Base-by-base conservation (phyloP, 1,140 invertebrate genomes). In the Gryllus bimaculatus region DNA sequence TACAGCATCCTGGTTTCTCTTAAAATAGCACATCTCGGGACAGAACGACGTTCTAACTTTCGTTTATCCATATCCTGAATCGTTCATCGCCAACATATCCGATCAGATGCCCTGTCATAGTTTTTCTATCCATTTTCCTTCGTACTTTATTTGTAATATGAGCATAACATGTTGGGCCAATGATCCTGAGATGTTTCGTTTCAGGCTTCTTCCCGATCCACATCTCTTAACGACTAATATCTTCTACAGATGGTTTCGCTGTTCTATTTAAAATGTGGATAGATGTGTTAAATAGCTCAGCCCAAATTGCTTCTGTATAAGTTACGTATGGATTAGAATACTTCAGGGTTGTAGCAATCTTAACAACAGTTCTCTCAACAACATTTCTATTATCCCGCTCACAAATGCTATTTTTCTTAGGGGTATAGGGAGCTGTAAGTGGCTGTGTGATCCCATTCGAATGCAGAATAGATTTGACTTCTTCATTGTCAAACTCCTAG, bases 371-470 rank as follows among this genome's bases (percentile, higher is more conserved):
- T 8, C 47, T 49, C 48, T 77, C 47, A 13, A 77, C 80, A 79
- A 76, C 75, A 15, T 86, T 66, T 81, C 85, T 83, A 15, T 84
- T 84, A 80, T 79, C 80, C 88, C 88, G n/a, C 84, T 83, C 47
- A 81, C 81, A 47, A 47, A 8, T 8, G 8, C 87, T 87, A 82
- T 89, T 90, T 80, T 88, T 84, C 82, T 90, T 80, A 0, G 87
- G 86, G 8, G 84, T 86, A 80, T 88, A 88, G 3, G 84, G 75
- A 21, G 84, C 83, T 20, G 83, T 83, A 8, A 78, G 83, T 81
- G 86, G 83, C 80, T 87, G 85, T 47, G 48, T 78, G 26, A 87
- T 78, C 7, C 48, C 77, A 8, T 20, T 66, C n/a, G 13, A 47
- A 6, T 20, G 5, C 20, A 78, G n/a, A 48, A 78, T 54, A 12